These are phyloP conservation scores for Papilio xuthus DNA, from an alignment of 1,140 invertebrate genomes.

Conservation along the genomic window DNA sequence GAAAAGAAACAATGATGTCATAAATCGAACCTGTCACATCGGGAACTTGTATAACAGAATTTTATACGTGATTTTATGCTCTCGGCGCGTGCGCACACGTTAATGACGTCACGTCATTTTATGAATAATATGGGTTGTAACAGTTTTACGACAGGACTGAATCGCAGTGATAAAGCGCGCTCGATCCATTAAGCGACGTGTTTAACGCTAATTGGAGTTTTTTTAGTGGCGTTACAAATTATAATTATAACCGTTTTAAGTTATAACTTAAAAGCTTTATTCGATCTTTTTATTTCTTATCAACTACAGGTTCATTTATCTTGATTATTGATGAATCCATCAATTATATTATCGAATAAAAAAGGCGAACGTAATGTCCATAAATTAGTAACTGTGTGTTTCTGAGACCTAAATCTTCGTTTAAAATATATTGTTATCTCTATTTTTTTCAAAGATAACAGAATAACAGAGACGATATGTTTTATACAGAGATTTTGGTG, in stretches of 20 bases:
- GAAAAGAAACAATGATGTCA: constrained; percentile 45
- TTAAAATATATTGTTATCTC: too few species aligned
- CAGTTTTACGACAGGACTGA: constrained; percentile 51
- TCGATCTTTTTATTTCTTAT: neutral
- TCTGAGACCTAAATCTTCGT: too few species aligned
- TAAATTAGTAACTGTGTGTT: neutral
- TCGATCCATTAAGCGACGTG: constrained; percentile 54
- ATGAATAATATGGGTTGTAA: constrained; percentile 54
- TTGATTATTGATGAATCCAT: neutral
- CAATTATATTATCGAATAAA: neutral
- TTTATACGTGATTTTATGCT: constrained; percentile 47
- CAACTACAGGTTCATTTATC: neutral
- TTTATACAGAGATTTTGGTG: too few species aligned
- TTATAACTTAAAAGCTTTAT: constrained; percentile 18
- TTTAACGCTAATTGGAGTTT: constrained; percentile 72
- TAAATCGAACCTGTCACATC: constrained; percentile 45
- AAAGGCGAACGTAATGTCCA: neutral
- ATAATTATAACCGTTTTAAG: constrained; percentile 42
- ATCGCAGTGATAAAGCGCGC: constrained; percentile 54
- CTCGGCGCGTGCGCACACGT: constrained; percentile 69
- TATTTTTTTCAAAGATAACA: too few species aligned
- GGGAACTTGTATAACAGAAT: constrained; percentile 29
- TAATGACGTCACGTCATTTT: constrained; percentile 53
- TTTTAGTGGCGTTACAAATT: constrained; percentile 51
- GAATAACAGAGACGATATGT: too few species aligned